phyloP scores from a whole-genome alignment of 1,140 invertebrate genomes.

The Charaxes varanes region DNA sequence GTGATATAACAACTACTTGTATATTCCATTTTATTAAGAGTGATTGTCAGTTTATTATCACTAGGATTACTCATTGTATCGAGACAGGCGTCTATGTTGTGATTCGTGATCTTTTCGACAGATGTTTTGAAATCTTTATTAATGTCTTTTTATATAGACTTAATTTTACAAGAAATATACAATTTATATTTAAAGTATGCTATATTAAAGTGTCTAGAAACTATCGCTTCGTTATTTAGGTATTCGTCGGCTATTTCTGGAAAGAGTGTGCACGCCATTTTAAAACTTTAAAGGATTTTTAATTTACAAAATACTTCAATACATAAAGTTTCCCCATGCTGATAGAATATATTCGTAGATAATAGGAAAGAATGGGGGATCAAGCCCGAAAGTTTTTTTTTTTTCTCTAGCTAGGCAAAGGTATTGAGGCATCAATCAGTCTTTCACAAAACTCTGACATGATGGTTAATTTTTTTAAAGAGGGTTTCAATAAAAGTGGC shows the following conservation, averaged over 20 bases:
- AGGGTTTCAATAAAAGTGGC: neutral
- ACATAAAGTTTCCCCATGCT: no score
- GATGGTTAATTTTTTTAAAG: no score
- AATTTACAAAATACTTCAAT: no score
- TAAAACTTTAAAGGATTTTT: no score
- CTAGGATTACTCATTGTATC: constrained; percentile 40
- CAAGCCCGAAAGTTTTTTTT: no score
- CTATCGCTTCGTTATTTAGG: neutral
- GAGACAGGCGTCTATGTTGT: constrained; percentile 56
- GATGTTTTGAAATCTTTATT: constrained; percentile 46
- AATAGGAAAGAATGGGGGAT: no score
- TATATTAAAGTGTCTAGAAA: neutral
- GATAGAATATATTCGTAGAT: no score
- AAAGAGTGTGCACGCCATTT: no score
- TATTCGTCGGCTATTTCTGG: no score
- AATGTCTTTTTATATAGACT: constrained; percentile 31
- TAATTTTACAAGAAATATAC: constrained; percentile 27
- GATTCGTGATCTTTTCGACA: constrained; percentile 59
- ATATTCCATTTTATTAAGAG: constrained; percentile 54
- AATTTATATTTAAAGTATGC: neutral
- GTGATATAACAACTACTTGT: constrained; percentile 41
- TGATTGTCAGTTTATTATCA: constrained; percentile 47
- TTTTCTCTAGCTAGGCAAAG: no score
- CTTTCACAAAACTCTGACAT: no score
- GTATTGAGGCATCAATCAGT: no score